Evolutionary conservation across 2,888 invertebrate genomes (phyloP), one percentile per base, ranked within the genome.

Genomic region (Oligia fasciuncula): DNA sequence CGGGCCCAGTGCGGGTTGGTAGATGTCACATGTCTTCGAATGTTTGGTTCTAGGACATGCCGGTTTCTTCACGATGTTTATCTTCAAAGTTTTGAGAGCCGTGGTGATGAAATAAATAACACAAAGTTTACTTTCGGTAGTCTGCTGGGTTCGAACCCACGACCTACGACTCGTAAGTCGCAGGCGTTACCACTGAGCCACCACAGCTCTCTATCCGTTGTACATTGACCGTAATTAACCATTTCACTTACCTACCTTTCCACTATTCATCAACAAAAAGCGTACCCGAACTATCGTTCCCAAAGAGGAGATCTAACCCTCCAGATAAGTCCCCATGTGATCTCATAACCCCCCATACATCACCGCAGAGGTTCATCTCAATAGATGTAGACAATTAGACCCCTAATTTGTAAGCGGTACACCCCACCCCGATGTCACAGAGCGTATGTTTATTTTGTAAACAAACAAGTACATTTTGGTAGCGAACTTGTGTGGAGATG

Each of bases 331-430:
- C 75, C 70, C 76, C 77, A 65, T 75, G 85, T 68, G 77, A 80
- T 77, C 84, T 76, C 82, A 85, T 84, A 81, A 84, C 83, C 88
- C 83, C 51, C 83, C 77, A 82, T 84, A 81, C 84, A 82, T 80
- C 83, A 84, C 89, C 86, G 70, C 84, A 79, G 80, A 77, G 80
- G 69, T 76, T 86, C 86, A 67, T 81, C 83, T 88, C 89, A 84
- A 88, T 89, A 87, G 79, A 85, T 81, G 78, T 82, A 77, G 76
- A 90, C 89, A 91, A 92, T 92, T 92, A 92, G 89, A 85, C 86
- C 89, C 88, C 89, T 91, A 92, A 92, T 92, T 92, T 91, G 92
- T 92, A 92, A 87, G 91, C 92, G 86, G 88, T 88, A 87, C 85
- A 83, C 86, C 86, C 85, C 80, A 81, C 81, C 85, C 80, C 69